Base-by-base conservation (phyloP, 2,888 invertebrate species). In the Carpatolechia fugitivella region DNA sequence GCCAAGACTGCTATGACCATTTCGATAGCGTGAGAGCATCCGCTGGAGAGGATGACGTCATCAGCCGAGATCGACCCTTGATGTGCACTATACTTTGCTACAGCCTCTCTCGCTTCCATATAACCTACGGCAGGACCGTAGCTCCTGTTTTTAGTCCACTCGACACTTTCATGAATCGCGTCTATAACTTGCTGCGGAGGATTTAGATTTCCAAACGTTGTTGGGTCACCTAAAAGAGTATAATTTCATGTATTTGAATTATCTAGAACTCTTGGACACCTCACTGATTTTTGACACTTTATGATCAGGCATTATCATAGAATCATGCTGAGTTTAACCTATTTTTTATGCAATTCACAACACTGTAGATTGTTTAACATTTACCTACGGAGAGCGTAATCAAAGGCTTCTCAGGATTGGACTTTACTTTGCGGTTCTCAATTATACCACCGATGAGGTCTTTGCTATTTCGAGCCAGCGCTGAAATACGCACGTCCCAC, bases 21-120 rank as follows among this genome's bases (percentile, higher is more conserved):
- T 74, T 99, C 99, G 64, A 99, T 89, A 0, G 99, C 96, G 65
- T 98, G 96, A 0, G 99, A 99, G 76, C 98, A 98, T 24, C 99
- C 99, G 73, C 97, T 97, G 80, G 98, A 97, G 54, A 99, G 91
- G 53, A 99, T 92, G 10, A 99, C 95, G 79, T 99, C 98, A 85
- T 93, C 92, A 1, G 86, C 73, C 3, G 75, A 70, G 18, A 90
- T 71, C 1, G 90, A 81, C 2, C 92, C 91, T 73, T 95, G 94
- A 64, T 92, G 93, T 3, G 95, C 94, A 62, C 95, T 93, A 80
- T 98, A 98, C 62, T 95, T 93, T 0, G 98, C 98, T 20, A 98
- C 96, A 0, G 98, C 98, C 72, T 92, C 89, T 61, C 97, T 92
- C 0, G 98, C 94, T 56, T 92, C 92, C 69, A 92, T 91, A 67